These are phyloP conservation scores for Cataglyphis livida DNA, from an alignment of 2,888 invertebrate species.

Conservation along the genomic window DNA sequence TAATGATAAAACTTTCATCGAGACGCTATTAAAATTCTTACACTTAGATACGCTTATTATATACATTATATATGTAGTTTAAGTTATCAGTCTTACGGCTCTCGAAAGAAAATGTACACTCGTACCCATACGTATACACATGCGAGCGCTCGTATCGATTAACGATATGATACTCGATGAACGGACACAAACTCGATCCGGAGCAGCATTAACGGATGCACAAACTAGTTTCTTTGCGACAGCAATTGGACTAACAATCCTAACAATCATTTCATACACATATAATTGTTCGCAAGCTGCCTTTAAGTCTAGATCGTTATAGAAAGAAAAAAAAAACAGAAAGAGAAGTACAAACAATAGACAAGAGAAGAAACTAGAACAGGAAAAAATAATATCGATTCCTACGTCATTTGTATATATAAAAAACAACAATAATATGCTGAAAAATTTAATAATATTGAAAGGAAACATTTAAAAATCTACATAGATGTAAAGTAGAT, in stretches of 20 bases:
- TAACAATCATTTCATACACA: neutral
- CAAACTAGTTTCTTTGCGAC: conserved; percentile 20
- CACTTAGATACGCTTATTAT: conserved; percentile 55
- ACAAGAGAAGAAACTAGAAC: neutral
- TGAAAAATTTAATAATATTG: neutral
- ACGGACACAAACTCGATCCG: neutral
- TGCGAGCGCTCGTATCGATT: neutral
- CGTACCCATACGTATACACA: conserved; percentile 18
- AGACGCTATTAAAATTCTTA: conserved; percentile 50
- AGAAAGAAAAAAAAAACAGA: conserved; percentile 4
- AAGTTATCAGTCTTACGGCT: conserved; percentile 79
- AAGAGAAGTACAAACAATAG: neutral
- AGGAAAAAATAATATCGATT: neutral
- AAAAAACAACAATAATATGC: neutral
- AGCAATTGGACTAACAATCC: neutral
- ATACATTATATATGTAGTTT: conserved; percentile 63
- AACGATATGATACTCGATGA: neutral
- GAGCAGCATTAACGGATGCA: neutral
- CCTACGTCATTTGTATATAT: neutral
- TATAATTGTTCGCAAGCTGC: neutral
- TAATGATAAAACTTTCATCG: conserved; percentile 58
- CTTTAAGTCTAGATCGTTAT: neutral
- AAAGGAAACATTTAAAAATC: neutral
- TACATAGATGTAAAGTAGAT: neutral
- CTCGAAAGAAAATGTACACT: conserved; percentile 70